Conservation (phyloP, 2,888 invertebrate genomes). For the Macropis europaea region DNA sequence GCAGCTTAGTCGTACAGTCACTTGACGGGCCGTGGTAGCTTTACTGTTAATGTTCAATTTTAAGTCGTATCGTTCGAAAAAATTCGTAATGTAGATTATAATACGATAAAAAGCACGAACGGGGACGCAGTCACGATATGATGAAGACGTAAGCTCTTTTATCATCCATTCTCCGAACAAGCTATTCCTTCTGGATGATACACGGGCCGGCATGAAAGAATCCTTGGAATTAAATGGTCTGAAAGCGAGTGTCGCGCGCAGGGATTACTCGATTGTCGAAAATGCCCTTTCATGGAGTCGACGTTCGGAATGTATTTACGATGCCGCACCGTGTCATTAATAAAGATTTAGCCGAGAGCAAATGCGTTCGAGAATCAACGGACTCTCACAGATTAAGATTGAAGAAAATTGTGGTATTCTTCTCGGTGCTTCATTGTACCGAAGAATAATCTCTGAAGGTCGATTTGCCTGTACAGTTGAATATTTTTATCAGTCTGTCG, state of each 20-base stretch:
- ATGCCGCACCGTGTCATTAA: constrained; percentile 10
- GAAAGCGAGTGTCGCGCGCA: constrained; percentile 1
- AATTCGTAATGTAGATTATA: too few relatives aligned
- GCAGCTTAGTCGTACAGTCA: too few relatives aligned
- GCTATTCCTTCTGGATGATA: background rate
- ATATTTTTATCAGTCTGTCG: background rate
- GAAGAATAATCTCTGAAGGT: background rate
- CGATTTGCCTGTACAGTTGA: background rate
- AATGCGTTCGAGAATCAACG: background rate
- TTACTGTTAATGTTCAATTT: too few relatives aligned
- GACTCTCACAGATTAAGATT: constrained; percentile 13
- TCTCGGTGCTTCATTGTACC: background rate
- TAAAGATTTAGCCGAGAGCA: constrained; percentile 16
- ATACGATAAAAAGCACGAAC: too few relatives aligned
- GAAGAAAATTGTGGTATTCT: too few relatives aligned
- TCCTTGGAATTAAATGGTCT: constrained; percentile 16
- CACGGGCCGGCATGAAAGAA: background rate
- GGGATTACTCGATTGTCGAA: constrained; percentile 12
- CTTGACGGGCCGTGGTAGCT: too few relatives aligned
- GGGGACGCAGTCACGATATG: too few relatives aligned
- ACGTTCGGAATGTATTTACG: constrained; percentile 4
- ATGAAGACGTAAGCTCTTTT: too few relatives aligned
- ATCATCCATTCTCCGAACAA: background rate
- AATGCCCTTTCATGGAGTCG: background rate
- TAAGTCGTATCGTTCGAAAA: too few relatives aligned